phyloP scores from a whole-genome alignment of 2,113 vertebrate species.

The Sinocyclocheilus grahami region DNA sequence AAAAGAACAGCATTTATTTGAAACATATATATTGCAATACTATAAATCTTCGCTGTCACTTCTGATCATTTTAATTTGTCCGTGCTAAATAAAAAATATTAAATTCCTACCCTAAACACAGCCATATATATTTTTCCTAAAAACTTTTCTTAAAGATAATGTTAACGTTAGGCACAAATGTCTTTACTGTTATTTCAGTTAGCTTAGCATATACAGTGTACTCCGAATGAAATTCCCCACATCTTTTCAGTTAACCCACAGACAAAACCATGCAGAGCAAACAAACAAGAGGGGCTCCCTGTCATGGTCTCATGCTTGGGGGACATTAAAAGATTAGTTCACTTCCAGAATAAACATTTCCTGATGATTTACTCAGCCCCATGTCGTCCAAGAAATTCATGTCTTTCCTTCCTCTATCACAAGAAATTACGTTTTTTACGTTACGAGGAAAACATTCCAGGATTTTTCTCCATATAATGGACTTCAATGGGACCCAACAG shows the following conservation, averaged over 20 bases:
- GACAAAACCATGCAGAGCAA: constrained; percentile 76
- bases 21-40: background rate
- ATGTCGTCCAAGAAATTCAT: too few relatives aligned
- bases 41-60: background rate
- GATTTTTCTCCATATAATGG: too few relatives aligned
- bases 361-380: too few relatives aligned
- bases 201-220: constrained; percentile 32
- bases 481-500: too few relatives aligned
- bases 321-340: constrained; percentile 16
- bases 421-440: too few relatives aligned
- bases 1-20: background rate
- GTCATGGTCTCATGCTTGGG: constrained; percentile 64
- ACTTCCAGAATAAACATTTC: too few relatives aligned
- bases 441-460: too few relatives aligned
- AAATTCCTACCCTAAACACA: too few relatives aligned
- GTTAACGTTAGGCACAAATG: too few relatives aligned
- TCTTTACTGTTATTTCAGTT: background rate
- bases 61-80: background rate
- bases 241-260: constrained; percentile 74
- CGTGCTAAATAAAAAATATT: background rate
- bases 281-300: constrained; percentile 72
- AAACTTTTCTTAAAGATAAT: too few relatives aligned
- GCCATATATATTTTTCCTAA: too few relatives aligned
- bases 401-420: too few relatives aligned
- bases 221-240: constrained; percentile 71